Evolutionary conservation across 2,888 invertebrate genomes (phyloP).

Genomic region (Stenodera caucasica): DNA sequence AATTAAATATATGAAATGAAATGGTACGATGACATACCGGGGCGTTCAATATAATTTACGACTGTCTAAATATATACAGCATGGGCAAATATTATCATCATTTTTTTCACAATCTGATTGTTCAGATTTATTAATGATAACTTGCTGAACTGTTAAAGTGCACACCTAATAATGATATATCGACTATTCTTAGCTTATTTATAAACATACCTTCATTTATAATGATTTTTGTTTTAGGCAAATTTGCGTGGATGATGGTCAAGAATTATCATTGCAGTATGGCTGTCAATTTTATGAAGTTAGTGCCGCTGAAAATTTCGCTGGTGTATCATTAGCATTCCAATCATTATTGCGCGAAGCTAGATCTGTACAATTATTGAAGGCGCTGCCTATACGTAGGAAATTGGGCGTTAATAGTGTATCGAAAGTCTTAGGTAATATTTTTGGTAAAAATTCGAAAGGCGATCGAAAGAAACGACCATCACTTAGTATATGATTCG

Average conservation of each 20-base stretch:
- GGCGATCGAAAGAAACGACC: conserved; percentile 77
- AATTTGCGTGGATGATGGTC: conserved; percentile 78
- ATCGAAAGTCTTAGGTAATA: conserved; percentile 77
- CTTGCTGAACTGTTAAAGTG: conserved; percentile 1
- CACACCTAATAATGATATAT: conserved; percentile 9
- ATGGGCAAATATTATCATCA: neutral
- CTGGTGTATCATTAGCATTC: conserved; percentile 79
- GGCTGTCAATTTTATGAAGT: conserved; percentile 86
- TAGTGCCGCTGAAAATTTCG: conserved; percentile 80
- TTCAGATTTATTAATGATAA: neutral
- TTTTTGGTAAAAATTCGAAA: conserved; percentile 77
- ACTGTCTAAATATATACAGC: conserved; percentile 4
- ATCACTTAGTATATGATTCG: conserved; percentile 70
- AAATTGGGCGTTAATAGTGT: conserved; percentile 78
- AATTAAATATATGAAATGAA: conserved; percentile 2
- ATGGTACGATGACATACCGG: conserved; percentile 6
- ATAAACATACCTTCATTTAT: too few relatives aligned
- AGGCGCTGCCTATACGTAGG: conserved; percentile 68
- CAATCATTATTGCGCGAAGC: conserved; percentile 75
- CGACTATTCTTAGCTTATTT: neutral
- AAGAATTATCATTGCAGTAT: conserved; percentile 74
- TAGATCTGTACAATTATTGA: conserved; percentile 71
- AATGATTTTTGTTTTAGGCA: conserved; percentile 61
- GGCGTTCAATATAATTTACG: conserved; percentile 6
- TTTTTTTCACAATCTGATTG: neutral